Evolutionary conservation across 35 echinoderm and acorn worm genomes (phyloP), one percentile per base, ranked within the genome.

Genomic region (Eucidaris tribuloides): DNA sequence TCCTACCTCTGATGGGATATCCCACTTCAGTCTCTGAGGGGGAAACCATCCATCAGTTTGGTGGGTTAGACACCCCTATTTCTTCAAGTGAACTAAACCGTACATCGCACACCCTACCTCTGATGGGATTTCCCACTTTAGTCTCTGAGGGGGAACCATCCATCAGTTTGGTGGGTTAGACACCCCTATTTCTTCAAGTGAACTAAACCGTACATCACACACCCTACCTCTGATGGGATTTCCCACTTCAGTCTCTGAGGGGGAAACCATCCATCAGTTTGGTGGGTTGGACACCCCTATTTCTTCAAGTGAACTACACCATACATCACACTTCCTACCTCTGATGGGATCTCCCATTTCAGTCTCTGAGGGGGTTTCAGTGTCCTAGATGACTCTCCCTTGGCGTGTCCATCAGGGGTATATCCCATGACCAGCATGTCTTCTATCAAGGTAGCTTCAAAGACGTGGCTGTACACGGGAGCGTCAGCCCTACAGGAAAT

Each of bases 211-310:
- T 3, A 0, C 9, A 0, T 7, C 15, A 42, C 7, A 40, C 29
- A 6, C 0, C 85, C n/a, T 0, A 0, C 19, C 19, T 28, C 19
- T 42, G 62, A 54, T 46, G 86, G 63, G n/a, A 98, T 85, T 20
- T 98, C 85, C 90, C 90, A 98, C 76, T 98, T 86, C 2, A 98
- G 87, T 30, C 82, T 84, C 28, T 77, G 56, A n/a, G 87, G 90
- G 63, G 86, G 49, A n/a, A n/a, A n/a, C n/a, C n/a, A n/a, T n/a
- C n/a, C n/a, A n/a, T n/a, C n/a, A n/a, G n/a, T n/a, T n/a, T n/a
- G n/a, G n/a, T n/a, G n/a, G n/a, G n/a, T n/a, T n/a, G n/a, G n/a
- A n/a, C n/a, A n/a, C 64, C 4, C 64, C 35, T 35, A 4, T 3
- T 9, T 20, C 31, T 4, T 13, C 31, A 1, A 68, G 31, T 68